Conservation (phyloP, 2,113 vertebrate genomes). For the Terrapene triunguis region DNA sequence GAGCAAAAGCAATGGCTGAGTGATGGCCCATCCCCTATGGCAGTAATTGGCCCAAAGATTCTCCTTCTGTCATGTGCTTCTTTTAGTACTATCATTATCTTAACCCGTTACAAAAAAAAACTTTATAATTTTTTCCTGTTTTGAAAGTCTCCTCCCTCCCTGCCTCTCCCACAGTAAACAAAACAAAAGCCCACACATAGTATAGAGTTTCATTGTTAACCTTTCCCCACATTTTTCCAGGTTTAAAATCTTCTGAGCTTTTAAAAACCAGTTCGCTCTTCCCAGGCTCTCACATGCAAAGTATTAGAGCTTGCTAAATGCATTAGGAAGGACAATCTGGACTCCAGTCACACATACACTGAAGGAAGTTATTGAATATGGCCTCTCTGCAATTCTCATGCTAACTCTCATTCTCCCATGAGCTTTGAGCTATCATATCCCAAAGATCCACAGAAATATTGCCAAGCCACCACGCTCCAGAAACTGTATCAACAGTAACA, state of each 20-base stretch:
- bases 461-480: not conserved
- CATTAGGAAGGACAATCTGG: not conserved
- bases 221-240: not conserved
- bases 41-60: not conserved
- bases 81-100: not conserved
- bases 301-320: not conserved
- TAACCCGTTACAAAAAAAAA: not conserved
- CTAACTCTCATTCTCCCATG: not conserved
- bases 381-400: not conserved
- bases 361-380: not conserved
- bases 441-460: not conserved
- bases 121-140: not conserved
- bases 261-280: no score
- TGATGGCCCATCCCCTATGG: not conserved
- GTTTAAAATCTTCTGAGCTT: not conserved
- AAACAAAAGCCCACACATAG: not conserved
- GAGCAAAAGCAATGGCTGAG: not conserved
- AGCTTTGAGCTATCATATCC: not conserved
- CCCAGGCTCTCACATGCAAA: not conserved
- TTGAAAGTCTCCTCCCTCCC: not conserved
- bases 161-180: not conserved
- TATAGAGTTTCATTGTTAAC: not conserved
- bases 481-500: not conserved
- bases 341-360: not conserved
- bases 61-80: not conserved